These are phyloP conservation scores for Dasysyrphus albostriatus DNA, from an alignment of 2,888 invertebrate genomes.

Conservation along the genomic window DNA sequence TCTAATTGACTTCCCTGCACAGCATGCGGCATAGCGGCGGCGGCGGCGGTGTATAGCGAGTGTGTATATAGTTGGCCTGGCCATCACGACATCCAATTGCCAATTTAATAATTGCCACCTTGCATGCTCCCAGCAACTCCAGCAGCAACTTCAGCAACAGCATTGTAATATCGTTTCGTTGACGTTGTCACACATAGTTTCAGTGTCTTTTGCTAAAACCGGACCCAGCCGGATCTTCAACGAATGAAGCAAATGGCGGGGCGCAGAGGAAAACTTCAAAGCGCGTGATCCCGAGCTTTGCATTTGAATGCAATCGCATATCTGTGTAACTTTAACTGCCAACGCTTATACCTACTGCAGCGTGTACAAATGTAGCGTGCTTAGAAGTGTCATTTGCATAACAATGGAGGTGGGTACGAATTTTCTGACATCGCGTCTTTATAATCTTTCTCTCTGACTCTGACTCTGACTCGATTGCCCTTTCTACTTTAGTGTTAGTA, in stretches of 20 bases:
- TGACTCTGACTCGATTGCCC: slow-evolving; percentile 6
- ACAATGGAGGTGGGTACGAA: slow-evolving; percentile 78
- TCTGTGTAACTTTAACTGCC: slow-evolving; percentile 1
- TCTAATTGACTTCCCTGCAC: slow-evolving; percentile 64
- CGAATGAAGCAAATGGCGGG: neutral
- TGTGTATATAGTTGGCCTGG: slow-evolving; percentile 32
- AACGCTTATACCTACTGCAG: slow-evolving; percentile 7
- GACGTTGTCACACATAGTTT: slow-evolving; percentile 40
- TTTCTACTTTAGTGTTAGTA: slow-evolving; percentile 5
- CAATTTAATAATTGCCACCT: slow-evolving; percentile 73
- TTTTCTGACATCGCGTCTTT: slow-evolving; percentile 14
- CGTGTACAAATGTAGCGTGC: slow-evolving; percentile 81
- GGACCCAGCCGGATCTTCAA: slow-evolving; percentile 51
- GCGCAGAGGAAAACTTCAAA: slow-evolving; percentile 51
- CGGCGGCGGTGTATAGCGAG: neutral
- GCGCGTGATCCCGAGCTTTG: slow-evolving; percentile 65
- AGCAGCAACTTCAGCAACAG: slow-evolving; percentile 17
- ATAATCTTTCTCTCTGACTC: slow-evolving; percentile 11
- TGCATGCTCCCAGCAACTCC: slow-evolving; percentile 49
- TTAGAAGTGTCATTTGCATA: slow-evolving; percentile 83
- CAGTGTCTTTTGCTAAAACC: slow-evolving; percentile 51
- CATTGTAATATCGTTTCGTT: slow-evolving; percentile 40
- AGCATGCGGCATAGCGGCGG: slow-evolving; percentile 4
- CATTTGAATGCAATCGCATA: slow-evolving; percentile 59
- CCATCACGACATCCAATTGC: slow-evolving; percentile 61